phyloP scores from a whole-genome alignment of 2,888 invertebrate species.

The Papilio protenor region DNA sequence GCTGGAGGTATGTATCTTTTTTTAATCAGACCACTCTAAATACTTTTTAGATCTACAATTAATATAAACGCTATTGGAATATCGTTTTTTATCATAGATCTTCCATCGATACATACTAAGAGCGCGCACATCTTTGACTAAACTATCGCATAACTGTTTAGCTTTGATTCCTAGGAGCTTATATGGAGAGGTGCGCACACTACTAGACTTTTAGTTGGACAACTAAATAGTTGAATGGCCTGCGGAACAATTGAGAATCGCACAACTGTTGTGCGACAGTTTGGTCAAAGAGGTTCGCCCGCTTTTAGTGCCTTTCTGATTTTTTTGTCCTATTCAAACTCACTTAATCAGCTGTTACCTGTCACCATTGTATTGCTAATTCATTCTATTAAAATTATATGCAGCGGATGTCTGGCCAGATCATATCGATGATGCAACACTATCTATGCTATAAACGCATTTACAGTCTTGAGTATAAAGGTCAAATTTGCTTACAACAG shows the following conservation, averaged over 20 bases:
- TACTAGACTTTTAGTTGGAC: too few species aligned
- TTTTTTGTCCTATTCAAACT: neutral
- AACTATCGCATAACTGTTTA: too few species aligned
- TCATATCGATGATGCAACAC: neutral
- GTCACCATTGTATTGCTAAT: neutral
- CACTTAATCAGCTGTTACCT: neutral
- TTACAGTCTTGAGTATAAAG: neutral
- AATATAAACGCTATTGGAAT: neutral
- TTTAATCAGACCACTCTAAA: slow-evolving; percentile 22
- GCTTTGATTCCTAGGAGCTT: too few species aligned
- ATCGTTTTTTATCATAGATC: neutral
- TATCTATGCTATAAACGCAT: neutral
- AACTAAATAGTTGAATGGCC: too few species aligned
- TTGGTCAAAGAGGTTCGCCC: too few species aligned
- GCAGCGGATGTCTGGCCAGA: slow-evolving; percentile 4
- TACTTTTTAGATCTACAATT: neutral
- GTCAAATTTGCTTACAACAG: neutral
- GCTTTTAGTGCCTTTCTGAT: too few species aligned
- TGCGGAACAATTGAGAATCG: too few species aligned
- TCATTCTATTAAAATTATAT: slow-evolving; percentile 3
- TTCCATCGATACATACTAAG: too few species aligned
- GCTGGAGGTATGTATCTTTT: slow-evolving; percentile 22
- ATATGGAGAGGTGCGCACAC: too few species aligned
- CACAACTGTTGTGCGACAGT: too few species aligned
- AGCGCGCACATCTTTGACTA: too few species aligned